Conservation (phyloP, 2,113 vertebrate species). For the Neoarius graeffei region DNA sequence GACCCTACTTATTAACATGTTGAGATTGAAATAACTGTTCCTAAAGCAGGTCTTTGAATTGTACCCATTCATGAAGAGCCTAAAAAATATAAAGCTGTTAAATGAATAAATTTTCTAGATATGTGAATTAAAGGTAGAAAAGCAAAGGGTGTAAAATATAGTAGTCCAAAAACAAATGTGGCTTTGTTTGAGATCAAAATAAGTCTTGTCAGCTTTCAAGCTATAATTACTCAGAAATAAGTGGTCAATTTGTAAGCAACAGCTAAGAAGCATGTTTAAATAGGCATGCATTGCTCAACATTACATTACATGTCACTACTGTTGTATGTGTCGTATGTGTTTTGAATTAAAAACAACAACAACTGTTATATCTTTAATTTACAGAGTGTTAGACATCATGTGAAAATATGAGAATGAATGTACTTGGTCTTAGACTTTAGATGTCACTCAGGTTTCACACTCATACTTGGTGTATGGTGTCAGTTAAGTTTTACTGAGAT, state of each 20-base stretch:
- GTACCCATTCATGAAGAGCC: background rate
- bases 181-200: conserved; percentile 66
- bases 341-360: background rate
- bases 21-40: background rate
- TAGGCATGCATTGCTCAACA: background rate
- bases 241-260: background rate
- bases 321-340: background rate
- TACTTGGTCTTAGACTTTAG: background rate
- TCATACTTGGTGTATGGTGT: background rate
- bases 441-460: background rate
- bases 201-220: conserved; percentile 73
- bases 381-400: background rate
- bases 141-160: background rate
- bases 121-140: background rate
- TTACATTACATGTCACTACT: background rate
- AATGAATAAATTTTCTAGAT: conserved; percentile 26
- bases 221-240: conserved; percentile 69
- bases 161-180: background rate
- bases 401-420: background rate
- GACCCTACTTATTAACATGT: conserved; percentile 58
- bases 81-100: background rate
- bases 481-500: background rate
- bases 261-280: conserved; percentile 12
- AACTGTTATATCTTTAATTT: background rate
- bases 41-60: background rate